phyloP scores from a whole-genome alignment of 2,113 vertebrate genomes.

The Alosa alosa region DNA sequence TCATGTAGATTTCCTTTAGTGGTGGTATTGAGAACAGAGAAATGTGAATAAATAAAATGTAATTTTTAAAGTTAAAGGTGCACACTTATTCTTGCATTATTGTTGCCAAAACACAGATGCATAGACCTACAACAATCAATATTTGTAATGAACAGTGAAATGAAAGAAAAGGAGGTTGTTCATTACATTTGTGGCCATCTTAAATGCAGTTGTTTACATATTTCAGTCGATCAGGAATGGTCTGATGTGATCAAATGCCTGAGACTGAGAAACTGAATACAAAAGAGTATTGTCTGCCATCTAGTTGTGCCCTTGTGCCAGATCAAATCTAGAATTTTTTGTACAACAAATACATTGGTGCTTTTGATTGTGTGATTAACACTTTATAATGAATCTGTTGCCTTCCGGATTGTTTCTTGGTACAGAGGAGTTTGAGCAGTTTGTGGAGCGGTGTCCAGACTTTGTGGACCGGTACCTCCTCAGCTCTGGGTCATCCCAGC shows the following conservation, averaged over 20 bases:
- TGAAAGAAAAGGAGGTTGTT: background rate
- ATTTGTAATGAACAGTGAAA: background rate
- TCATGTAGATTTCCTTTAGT: too few relatives aligned
- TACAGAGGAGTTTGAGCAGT: slow-evolving; percentile 77
- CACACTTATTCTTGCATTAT: too few relatives aligned
- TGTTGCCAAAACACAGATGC: background rate
- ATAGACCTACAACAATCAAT: background rate
- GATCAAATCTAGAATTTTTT: too few relatives aligned
- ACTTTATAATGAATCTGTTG: background rate
- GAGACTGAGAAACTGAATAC: background rate
- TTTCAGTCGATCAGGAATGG: background rate
- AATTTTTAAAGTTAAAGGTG: too few relatives aligned
- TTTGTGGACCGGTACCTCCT: slow-evolving; percentile 79
- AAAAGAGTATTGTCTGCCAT: background rate
- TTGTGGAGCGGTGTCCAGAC: slow-evolving; percentile 72
- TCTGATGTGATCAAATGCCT: background rate
- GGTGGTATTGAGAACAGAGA: too few relatives aligned
- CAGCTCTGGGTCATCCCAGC: slow-evolving; percentile 49
- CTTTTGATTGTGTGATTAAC: too few relatives aligned
- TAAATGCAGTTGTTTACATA: background rate
- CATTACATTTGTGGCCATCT: background rate
- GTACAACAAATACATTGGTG: too few relatives aligned
- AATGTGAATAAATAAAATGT: too few relatives aligned
- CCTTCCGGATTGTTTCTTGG: background rate
- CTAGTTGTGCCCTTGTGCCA: too few relatives aligned